Percentiles rank a stretch among this genome's conserved stretches.
phyloP scores from a whole-genome alignment of 2,113 vertebrate species.

The Oriolus oriolus region DNA sequence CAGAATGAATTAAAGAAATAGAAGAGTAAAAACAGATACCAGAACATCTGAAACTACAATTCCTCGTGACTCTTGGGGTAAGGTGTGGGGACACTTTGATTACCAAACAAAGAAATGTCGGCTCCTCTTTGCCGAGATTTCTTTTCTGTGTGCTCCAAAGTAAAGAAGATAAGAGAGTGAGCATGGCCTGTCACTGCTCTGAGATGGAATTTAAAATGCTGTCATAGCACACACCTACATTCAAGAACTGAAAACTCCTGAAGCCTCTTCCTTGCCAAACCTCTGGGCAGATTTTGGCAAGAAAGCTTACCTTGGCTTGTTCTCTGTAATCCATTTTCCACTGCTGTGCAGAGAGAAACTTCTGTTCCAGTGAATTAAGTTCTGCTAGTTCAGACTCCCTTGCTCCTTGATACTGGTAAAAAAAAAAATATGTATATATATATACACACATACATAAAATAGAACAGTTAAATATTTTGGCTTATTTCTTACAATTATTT shows the following conservation, averaged over 20 bases:
- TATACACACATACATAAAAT: no score
- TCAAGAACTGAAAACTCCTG: background rate
- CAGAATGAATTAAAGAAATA: background rate
- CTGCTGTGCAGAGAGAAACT: constrained; percentile 69
- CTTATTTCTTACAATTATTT: background rate
- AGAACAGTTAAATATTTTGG: background rate
- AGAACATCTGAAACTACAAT: background rate
- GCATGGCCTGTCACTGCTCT: background rate
- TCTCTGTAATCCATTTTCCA: constrained; percentile 67
- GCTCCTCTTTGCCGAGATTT: background rate
- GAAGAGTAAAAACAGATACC: background rate
- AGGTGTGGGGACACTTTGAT: background rate
- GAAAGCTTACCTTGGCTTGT: constrained; percentile 68
- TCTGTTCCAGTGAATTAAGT: constrained; percentile 73
- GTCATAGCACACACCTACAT: background rate
- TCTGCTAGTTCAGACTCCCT: constrained; percentile 80
- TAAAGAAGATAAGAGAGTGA: background rate
- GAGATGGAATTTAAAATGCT: background rate
- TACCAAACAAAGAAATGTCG: background rate
- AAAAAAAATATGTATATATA: no score
- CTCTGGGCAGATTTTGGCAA: background rate
- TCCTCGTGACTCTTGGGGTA: background rate
- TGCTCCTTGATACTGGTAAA: constrained; percentile 73
- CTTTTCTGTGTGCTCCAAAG: background rate
- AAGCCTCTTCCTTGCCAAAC: background rate